phyloP scores from a whole-genome alignment of 1,140 invertebrate species.

The Druon quercuslanigerum region DNA sequence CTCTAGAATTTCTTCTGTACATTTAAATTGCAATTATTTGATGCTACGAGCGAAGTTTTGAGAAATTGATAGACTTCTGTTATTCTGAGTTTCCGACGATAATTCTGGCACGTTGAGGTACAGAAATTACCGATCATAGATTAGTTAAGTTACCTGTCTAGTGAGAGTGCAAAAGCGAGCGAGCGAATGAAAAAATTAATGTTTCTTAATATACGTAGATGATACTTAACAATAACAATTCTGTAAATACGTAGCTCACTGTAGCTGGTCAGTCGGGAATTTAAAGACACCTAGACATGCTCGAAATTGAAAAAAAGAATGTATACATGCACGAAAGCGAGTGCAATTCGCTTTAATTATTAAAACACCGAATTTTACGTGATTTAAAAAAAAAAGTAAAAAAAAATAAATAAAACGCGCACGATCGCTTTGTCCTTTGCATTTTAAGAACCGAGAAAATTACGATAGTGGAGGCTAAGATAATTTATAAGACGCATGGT shows the following conservation, averaged over 20 bases:
- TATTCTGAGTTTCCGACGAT: background rate
- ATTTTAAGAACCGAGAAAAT: constrained; percentile 42
- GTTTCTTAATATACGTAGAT: constrained; percentile 61
- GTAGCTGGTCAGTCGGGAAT: constrained; percentile 66
- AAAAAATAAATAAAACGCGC: constrained; percentile 30
- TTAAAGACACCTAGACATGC: constrained; percentile 41
- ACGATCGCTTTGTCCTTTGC: constrained; percentile 39
- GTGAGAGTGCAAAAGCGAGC: constrained; percentile 28
- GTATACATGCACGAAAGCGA: constrained; percentile 27
- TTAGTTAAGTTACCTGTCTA: background rate
- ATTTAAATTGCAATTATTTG: background rate
- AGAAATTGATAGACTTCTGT: background rate
- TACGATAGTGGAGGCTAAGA: constrained; percentile 57
- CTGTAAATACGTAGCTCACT: constrained; percentile 66
- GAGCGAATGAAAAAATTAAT: constrained; percentile 50
- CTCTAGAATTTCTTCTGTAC: background rate
- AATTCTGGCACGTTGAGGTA: background rate
- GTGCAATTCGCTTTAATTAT: constrained; percentile 37
- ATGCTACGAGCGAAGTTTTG: constrained; percentile 4
- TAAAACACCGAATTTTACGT: constrained; percentile 26
- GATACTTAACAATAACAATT: constrained; percentile 49
- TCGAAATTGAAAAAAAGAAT: constrained; percentile 34
- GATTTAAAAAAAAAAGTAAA: constrained; percentile 25
- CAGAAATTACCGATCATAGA: background rate
- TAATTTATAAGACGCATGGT: constrained; percentile 62